A percentile compares a stretch with the other conserved stretches of the same genome.
Evolutionary conservation across 2,113 vertebrate species (phyloP).

Genomic region (Rhipidura dahli): DNA sequence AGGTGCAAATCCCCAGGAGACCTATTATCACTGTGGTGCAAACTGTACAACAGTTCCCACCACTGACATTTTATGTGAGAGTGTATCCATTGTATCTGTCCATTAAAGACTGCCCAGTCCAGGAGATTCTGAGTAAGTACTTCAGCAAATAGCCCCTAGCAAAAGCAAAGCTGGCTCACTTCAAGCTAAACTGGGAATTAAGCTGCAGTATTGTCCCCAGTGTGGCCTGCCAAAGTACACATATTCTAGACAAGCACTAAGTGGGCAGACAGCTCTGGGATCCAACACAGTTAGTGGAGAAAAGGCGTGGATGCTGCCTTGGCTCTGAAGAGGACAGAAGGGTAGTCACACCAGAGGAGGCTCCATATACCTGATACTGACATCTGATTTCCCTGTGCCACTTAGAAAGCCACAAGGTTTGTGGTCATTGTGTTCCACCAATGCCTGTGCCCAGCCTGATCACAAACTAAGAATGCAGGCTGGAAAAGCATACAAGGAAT

Average conservation of each 20-base stretch:
- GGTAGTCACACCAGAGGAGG: background rate
- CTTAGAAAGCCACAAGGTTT: background rate
- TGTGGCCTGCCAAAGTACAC: background rate
- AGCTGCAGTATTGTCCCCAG: background rate
- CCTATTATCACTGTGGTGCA: background rate
- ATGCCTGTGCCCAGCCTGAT: background rate
- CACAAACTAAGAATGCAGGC: background rate
- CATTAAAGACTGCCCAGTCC: background rate
- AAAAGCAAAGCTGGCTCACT: background rate
- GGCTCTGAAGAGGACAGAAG: background rate
- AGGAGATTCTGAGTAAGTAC: background rate
- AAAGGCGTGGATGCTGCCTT: background rate
- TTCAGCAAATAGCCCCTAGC: background rate
- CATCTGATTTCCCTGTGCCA: background rate
- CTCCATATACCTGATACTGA: background rate
- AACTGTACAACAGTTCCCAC: background rate
- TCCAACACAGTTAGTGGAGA: accelerated
- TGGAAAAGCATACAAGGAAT: background rate
- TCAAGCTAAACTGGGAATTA: background rate
- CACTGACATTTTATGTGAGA: background rate
- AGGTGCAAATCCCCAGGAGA: background rate
- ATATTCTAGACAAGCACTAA: background rate
- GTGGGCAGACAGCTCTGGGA: background rate
- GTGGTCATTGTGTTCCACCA: background rate
- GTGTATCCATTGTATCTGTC: background rate